phyloP scores from a whole-genome alignment of 2,113 vertebrate genomes.

The Eidolon helvum region DNA sequence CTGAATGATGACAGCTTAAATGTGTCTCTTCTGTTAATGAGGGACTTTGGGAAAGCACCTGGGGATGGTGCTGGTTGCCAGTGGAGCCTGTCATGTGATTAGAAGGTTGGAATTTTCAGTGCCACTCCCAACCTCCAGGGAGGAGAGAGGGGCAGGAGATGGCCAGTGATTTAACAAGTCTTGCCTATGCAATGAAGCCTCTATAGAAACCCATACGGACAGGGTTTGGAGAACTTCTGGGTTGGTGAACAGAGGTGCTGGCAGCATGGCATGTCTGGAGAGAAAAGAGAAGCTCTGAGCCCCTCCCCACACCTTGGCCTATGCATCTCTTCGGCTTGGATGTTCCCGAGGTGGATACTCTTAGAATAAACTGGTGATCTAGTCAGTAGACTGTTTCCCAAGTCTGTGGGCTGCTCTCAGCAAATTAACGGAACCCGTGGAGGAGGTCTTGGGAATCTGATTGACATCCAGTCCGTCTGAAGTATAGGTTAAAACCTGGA shows the following conservation, averaged over 20 bases:
- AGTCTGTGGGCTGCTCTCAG: not conserved
- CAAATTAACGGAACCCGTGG: not conserved
- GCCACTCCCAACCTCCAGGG: not conserved
- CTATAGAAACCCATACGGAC: not conserved
- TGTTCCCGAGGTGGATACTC: not conserved
- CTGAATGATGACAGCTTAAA: not conserved
- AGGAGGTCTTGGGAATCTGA: not conserved
- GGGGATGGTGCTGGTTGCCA: not conserved
- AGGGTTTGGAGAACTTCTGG: not conserved
- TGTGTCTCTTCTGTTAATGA: not conserved
- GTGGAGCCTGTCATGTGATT: not conserved
- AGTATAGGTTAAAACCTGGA: not conserved
- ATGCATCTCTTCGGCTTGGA: not conserved
- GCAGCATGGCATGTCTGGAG: no score
- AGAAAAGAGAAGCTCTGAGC: not conserved
- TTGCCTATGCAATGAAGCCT: no score
- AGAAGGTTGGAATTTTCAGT: not conserved
- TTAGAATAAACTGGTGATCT: not conserved
- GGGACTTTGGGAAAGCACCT: not conserved
- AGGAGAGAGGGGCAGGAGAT: not conserved
- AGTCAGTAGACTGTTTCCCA: not conserved
- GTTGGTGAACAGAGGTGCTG: not conserved
- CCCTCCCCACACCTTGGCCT: not conserved
- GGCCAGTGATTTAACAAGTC: not conserved
- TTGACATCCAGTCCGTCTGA: not conserved